Evolutionary conservation across 2,888 invertebrate genomes (phyloP), one percentile per base, ranked within the genome.

Genomic region (Lacanobia wlatinum): DNA sequence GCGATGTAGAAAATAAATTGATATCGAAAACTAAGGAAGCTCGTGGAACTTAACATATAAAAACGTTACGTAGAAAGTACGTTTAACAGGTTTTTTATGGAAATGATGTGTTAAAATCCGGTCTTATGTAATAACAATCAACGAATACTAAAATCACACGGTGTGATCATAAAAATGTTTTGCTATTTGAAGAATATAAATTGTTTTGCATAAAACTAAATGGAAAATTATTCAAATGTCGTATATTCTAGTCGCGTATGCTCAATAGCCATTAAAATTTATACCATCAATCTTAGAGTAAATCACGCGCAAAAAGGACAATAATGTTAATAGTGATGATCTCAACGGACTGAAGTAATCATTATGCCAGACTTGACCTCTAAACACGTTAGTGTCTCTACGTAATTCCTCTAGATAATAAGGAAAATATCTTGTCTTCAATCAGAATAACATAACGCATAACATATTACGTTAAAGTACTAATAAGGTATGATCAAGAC

Each of bases 321-420:
- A 77, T 76, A 73, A 76, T 86, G 77, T 70, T 86, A 88, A 91
- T 90, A 90, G 87, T 83, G 91, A 92, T 93, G 93, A 93, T 91
- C 90, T 93, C 92, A 92, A 89, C 87, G 69, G 77, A 84, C 84
- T 87, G 77, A 78, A 86, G 69, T 86, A 82, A 84, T 90, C 85
- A 87, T 87, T 89, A 90, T 90, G 84, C 88, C 83, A 87, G 79
- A 82, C 81, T 76, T 80, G 83, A 82, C 83, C 82, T 80, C 80
- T 84, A 81, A 80, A 84, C 84, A 76, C 77, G 72, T 73, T 73
- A 69, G 62, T 76, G 52, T 63, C 58, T 76, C 73, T 71, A 73
- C 65, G 75, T 72, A 70, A 79, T 76, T 76, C 73, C 69, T 70
- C 53, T 12, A 73, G 58, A 70, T 80, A 73, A 71, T 74, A 73